Evolutionary conservation across 2,113 vertebrate species (phyloP).

Genomic region (Equus przewalskii): DNA sequence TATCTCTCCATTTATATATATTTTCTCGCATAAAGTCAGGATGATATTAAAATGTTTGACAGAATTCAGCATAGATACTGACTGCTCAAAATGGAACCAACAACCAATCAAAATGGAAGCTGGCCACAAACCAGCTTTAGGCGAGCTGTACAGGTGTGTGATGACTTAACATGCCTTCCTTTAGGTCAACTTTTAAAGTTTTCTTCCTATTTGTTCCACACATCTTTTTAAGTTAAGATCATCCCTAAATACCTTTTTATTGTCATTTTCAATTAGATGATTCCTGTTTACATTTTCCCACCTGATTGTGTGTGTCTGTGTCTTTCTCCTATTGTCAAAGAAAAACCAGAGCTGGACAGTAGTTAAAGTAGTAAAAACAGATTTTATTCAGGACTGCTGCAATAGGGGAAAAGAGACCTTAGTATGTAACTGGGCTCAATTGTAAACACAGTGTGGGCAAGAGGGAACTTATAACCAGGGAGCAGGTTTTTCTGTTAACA

Average conservation of each 20-base stretch:
- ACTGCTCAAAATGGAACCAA: background rate
- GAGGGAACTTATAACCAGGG: background rate
- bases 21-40: background rate
- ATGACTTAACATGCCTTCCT: background rate
- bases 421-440: background rate
- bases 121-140: background rate
- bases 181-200: background rate
- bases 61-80: background rate
- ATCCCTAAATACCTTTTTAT: background rate
- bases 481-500: background rate
- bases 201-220: background rate
- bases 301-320: no score
- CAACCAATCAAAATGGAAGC: background rate
- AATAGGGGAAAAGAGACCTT: background rate
- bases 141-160: background rate
- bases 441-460: background rate
- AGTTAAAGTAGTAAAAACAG: background rate
- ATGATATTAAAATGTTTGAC: background rate
- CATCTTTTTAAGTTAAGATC: background rate
- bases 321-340: background rate
- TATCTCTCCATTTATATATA: background rate
- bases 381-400: background rate
- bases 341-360: background rate
- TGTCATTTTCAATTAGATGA: background rate
- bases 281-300: background rate